Evolutionary conservation across 2,888 invertebrate species (phyloP).

Genomic region (Meteorus colon): DNA sequence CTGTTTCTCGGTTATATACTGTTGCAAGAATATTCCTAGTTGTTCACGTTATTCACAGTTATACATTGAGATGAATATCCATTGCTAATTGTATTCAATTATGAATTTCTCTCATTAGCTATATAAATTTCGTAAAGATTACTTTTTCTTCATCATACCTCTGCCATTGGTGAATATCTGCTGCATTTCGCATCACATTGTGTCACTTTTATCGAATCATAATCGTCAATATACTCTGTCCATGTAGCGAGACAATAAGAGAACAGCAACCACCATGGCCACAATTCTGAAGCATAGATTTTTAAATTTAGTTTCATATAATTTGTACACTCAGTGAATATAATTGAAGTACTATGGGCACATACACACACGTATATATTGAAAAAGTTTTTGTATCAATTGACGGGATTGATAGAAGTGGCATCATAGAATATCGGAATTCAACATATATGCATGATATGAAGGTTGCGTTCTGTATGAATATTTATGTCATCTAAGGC

Average conservation of each 20-base stretch:
- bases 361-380: background rate
- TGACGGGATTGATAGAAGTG: no score
- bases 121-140: background rate
- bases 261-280: constrained; percentile 62
- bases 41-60: constrained; percentile 5
- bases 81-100: background rate
- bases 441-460: no score
- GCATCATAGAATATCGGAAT: no score
- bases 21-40: constrained; percentile 47
- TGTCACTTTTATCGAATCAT: constrained; percentile 76
- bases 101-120: background rate
- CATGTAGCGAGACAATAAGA: constrained; percentile 62
- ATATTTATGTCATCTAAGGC: no score
- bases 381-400: no score
- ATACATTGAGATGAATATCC: background rate
- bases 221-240: constrained; percentile 70
- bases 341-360: background rate
- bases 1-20: constrained; percentile 62
- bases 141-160: constrained; percentile 51
- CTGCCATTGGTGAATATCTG: constrained; percentile 69
- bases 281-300: constrained; percentile 56
- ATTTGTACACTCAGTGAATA: background rate
- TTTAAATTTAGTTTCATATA: constrained; percentile 1
- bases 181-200: constrained; percentile 78
- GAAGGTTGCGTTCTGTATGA: no score